These are phyloP conservation scores for Pterostichus madidus DNA, from an alignment of 2,888 invertebrate genomes.

Conservation along the genomic window DNA sequence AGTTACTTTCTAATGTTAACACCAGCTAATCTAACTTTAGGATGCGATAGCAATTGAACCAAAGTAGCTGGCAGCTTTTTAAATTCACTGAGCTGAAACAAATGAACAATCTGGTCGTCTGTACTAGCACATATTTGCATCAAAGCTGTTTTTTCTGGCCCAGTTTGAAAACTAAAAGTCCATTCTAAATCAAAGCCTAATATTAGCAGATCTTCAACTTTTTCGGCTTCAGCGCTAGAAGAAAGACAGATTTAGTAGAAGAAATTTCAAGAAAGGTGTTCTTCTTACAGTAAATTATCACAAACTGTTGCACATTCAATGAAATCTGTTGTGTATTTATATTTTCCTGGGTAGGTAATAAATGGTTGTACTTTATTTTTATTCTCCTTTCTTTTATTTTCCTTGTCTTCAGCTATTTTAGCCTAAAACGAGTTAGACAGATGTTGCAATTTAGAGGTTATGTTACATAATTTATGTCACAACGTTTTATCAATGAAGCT, in stretches of 20 bases:
- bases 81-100: conserved; percentile 80
- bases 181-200: conserved; percentile 85
- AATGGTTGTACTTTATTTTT: conserved; percentile 69
- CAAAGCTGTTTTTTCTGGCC: conserved; percentile 81
- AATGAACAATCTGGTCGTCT: conserved; percentile 78
- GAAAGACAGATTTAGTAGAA: conserved; percentile 60
- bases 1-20: conserved; percentile 83
- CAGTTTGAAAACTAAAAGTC: conserved; percentile 82
- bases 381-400: conserved; percentile 63
- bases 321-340: conserved; percentile 74
- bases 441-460: neutral
- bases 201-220: conserved; percentile 75
- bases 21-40: conserved; percentile 81
- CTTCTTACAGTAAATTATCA: conserved; percentile 77
- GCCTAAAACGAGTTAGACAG: conserved; percentile 22
- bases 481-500: conserved; percentile 34
- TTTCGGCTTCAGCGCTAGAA: conserved; percentile 75
- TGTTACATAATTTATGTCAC: conserved; percentile 43
- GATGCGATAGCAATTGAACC: conserved; percentile 79
- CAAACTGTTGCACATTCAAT: conserved; percentile 78
- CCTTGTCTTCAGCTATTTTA: conserved; percentile 58
- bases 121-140: conserved; percentile 82
- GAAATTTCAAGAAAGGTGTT: conserved; percentile 11
- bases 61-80: conserved; percentile 81
- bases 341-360: conserved; percentile 73